Evolutionary conservation across 2,113 vertebrate species (phyloP).

Genomic region (Chloroceryle aenea): DNA sequence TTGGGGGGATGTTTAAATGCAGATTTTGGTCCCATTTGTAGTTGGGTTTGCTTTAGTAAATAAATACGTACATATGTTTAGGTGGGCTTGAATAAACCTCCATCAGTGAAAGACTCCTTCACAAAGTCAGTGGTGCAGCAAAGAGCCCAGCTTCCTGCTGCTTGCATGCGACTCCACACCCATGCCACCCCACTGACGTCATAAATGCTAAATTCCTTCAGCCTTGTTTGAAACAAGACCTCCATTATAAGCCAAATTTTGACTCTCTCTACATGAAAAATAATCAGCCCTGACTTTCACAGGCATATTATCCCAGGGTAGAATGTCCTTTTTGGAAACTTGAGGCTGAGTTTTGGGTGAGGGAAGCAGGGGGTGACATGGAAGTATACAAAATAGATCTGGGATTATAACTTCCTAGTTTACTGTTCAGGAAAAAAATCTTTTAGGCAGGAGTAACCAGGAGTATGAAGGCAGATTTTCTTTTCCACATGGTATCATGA

Average conservation of each 20-base stretch:
- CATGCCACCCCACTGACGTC: constrained; percentile 16
- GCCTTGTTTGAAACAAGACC: constrained; percentile 39
- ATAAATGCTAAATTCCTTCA: constrained; percentile 39
- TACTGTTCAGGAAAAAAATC: neutral
- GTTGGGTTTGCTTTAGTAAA: constrained; percentile 41
- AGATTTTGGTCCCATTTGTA: neutral
- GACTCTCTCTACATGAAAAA: constrained; percentile 30
- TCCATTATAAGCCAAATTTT: constrained; percentile 37
- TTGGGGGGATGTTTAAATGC: neutral
- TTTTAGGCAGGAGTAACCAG: neutral
- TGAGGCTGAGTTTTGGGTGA: neutral
- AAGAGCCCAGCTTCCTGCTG: neutral
- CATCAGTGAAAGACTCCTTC: constrained; percentile 30
- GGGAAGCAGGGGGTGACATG: neutral
- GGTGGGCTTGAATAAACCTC: constrained; percentile 30
- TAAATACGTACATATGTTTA: constrained; percentile 30
- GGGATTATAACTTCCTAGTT: neutral
- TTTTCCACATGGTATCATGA: neutral
- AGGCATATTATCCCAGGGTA: neutral
- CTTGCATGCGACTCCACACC: neutral
- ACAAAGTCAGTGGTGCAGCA: neutral
- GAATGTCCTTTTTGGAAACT: constrained; percentile 1
- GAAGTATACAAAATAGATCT: neutral
- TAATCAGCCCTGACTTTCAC: constrained; percentile 36
- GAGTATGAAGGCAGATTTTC: neutral